Conservation (phyloP, 2,888 invertebrate genomes). For the Molorchus minor region DNA sequence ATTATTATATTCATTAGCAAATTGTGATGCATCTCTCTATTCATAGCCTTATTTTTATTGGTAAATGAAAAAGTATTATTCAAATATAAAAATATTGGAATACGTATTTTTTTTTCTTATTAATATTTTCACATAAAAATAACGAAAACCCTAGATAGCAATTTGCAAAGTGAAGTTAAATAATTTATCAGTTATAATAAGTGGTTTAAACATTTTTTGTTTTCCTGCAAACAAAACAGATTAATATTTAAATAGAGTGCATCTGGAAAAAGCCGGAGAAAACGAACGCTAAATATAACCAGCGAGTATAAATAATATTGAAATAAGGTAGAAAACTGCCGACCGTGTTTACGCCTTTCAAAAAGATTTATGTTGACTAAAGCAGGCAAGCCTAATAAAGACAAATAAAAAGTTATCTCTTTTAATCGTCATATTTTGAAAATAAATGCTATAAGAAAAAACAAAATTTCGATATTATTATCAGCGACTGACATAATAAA, state of each 20-base stretch:
- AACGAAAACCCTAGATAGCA: not conserved
- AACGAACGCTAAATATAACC: conserved; percentile 10
- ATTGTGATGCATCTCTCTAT: too few relatives aligned
- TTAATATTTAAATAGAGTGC: conserved; percentile 18
- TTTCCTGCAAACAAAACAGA: not conserved
- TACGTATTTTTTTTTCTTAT: too few relatives aligned
- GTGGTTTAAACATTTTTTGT: not conserved
- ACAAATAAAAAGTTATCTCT: conserved; percentile 12
- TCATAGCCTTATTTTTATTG: too few relatives aligned
- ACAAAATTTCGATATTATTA: too few relatives aligned
- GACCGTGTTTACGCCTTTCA: conserved; percentile 9
- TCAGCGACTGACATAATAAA: too few relatives aligned
- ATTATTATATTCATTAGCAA: too few relatives aligned
- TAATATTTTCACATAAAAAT: too few relatives aligned
- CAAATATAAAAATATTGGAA: too few relatives aligned
- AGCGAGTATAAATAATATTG: conserved; percentile 18
- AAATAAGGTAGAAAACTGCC: conserved; percentile 12
- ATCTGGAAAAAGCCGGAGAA: conserved; percentile 5
- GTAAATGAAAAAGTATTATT: too few relatives aligned
- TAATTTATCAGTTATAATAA: not conserved
- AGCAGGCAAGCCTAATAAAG: conserved; percentile 12
- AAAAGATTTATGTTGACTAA: conserved; percentile 10
- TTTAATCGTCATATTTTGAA: conserved; percentile 4
- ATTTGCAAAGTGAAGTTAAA: not conserved
- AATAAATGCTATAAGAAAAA: too few relatives aligned